Evolutionary conservation across 2,797 vertebrate genomes (phyloP).

Genomic region (Falco biarmicus): DNA sequence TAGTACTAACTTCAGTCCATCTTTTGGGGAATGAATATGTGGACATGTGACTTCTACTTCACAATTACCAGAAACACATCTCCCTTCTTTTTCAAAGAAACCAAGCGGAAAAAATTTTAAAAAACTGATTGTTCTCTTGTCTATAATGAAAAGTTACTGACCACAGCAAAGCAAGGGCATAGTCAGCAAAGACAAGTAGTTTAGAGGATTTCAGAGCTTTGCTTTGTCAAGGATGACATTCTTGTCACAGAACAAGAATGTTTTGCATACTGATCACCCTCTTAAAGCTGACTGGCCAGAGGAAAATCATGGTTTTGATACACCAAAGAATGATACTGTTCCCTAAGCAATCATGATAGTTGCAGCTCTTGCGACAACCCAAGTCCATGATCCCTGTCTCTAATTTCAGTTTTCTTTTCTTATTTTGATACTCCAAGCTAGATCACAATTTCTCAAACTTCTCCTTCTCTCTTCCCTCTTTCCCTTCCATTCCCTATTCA

Average conservation of each 20-base stretch:
- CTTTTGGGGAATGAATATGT: not conserved
- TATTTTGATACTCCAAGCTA: not conserved
- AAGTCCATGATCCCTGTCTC: not conserved
- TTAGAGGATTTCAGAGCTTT: not conserved
- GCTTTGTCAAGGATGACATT: not conserved
- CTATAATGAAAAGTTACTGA: not conserved
- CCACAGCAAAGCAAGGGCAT: not conserved
- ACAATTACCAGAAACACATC: not conserved
- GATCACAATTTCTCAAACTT: not conserved
- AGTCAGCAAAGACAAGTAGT: not conserved
- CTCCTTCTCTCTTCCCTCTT: too few relatives aligned
- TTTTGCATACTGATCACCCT: not conserved
- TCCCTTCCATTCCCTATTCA: not conserved
- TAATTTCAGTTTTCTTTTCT: not conserved
- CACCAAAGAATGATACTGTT: not conserved
- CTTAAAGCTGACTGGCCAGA: not conserved
- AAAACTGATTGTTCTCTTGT: not conserved
- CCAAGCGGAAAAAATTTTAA: not conserved
- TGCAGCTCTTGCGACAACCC: not conserved
- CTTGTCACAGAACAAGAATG: not conserved
- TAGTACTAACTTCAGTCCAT: not conserved
- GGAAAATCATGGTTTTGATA: not conserved
- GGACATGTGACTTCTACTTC: not conserved
- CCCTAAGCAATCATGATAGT: not conserved
- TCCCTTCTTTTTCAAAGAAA: not conserved